These are phyloP conservation scores for Drosophila obscura DNA, from an alignment of 1,140 invertebrate genomes.

Conservation along the genomic window DNA sequence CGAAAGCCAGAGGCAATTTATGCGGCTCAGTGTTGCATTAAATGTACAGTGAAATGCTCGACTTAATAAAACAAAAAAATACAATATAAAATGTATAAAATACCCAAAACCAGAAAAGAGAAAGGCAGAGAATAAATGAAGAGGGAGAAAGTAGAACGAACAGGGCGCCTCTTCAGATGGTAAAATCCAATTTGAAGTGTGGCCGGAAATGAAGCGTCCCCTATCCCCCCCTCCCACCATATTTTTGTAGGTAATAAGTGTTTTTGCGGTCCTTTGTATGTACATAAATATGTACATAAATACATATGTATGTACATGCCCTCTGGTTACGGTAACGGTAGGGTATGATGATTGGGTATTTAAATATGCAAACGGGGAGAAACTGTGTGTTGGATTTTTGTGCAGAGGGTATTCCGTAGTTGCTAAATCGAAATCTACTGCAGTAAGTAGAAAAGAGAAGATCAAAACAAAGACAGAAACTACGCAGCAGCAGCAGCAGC, in stretches of 20 bases:
- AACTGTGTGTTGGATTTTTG: no score
- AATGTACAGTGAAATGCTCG: slow-evolving; percentile 79
- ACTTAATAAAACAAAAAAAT: slow-evolving; percentile 68
- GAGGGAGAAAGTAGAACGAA: slow-evolving; percentile 9
- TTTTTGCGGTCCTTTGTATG: slow-evolving; percentile 39
- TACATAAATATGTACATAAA: slow-evolving; percentile 26
- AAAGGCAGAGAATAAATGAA: slow-evolving; percentile 37
- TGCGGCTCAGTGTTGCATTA: slow-evolving; percentile 80
- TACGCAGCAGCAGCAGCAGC: no score
- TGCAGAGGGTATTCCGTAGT: no score
- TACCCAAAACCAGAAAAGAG: slow-evolving; percentile 19
- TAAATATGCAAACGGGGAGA: no score
- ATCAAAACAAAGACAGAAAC: no score
- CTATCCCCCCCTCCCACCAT: background rate
- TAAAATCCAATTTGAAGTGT: slow-evolving; percentile 59
- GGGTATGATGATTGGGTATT: no score
- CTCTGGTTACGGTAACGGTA: no score
- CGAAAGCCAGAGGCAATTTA: slow-evolving; percentile 64
- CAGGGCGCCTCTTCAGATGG: slow-evolving; percentile 18
- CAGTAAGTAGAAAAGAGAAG: no score
- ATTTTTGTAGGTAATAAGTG: slow-evolving; percentile 63
- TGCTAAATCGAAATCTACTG: no score
- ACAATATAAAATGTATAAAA: slow-evolving; percentile 61
- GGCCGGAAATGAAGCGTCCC: slow-evolving; percentile 72
- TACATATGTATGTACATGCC: no score